Percentiles rank a stretch among this genome's conserved stretches.
phyloP scores from a whole-genome alignment of 2,113 vertebrate species.

The Archilochus colubris region DNA sequence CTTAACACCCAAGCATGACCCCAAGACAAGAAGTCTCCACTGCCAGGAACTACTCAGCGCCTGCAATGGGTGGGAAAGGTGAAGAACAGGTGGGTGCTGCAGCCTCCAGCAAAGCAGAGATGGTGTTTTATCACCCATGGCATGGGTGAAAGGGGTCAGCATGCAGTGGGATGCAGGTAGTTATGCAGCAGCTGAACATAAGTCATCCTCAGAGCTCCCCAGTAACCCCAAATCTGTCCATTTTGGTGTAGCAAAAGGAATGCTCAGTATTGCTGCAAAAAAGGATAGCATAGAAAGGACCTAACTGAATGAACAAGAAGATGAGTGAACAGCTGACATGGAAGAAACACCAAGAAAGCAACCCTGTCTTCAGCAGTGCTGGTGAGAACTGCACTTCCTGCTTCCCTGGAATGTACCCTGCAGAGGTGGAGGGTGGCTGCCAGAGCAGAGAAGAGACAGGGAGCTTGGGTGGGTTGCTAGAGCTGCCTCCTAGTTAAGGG shows the following conservation, averaged over 20 bases:
- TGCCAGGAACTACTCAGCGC: background rate
- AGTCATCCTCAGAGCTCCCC: background rate
- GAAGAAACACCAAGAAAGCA: accelerated
- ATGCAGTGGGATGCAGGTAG: accelerated
- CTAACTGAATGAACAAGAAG: background rate
- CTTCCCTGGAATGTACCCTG: accelerated
- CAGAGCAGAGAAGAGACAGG: background rate
- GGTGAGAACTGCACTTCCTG: background rate
- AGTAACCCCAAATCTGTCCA: accelerated
- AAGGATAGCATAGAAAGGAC: background rate
- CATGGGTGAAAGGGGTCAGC: background rate
- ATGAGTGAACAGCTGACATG: background rate
- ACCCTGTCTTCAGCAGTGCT: accelerated
- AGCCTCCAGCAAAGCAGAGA: background rate
- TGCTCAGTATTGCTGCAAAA: background rate
- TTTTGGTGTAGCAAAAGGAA: background rate
- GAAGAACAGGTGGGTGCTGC: background rate
- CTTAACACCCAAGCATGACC: background rate
- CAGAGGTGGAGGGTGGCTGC: background rate
- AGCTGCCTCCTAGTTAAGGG: background rate
- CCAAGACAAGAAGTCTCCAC: background rate
- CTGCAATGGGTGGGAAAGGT: accelerated
- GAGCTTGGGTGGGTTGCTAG: background rate
- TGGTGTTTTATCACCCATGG: accelerated
- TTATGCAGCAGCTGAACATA: background rate